Percentiles rank a stretch among this genome's conserved stretches.
Evolutionary conservation across 1,140 invertebrate genomes (phyloP).

Genomic region (Sinella curviseta): DNA sequence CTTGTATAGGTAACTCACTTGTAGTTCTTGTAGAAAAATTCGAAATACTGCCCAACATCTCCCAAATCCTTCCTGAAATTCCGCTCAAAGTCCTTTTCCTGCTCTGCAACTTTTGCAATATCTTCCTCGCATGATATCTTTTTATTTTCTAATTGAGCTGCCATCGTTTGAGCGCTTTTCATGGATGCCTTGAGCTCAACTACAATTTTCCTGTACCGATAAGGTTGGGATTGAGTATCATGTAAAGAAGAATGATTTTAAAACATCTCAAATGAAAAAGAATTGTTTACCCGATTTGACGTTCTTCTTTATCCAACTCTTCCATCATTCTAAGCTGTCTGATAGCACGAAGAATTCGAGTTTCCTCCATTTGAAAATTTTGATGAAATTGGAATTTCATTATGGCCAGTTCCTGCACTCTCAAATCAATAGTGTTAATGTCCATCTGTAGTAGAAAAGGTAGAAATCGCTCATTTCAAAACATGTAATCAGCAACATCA

Average conservation of each 20-base stretch:
- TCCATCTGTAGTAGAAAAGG: neutral
- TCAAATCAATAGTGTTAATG: constrained; percentile 25
- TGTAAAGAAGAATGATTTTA: neutral
- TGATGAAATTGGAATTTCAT: constrained; percentile 37
- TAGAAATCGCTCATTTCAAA: neutral
- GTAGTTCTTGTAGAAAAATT: constrained; percentile 43
- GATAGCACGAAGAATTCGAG: constrained; percentile 34
- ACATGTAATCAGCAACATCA: neutral
- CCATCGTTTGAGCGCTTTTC: constrained; percentile 30
- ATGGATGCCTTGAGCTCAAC: neutral
- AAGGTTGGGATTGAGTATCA: neutral
- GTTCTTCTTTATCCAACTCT: constrained; percentile 33
- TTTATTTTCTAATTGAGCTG: constrained; percentile 41
- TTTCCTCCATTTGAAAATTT: constrained; percentile 42
- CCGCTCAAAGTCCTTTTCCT: constrained; percentile 56
- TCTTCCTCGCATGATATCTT: constrained; percentile 46
- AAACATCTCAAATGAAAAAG: neutral
- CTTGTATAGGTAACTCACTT: constrained; percentile 38
- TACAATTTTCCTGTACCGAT: neutral
- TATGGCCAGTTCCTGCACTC: constrained; percentile 13
- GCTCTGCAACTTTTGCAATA: constrained; percentile 45
- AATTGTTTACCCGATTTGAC: constrained; percentile 27
- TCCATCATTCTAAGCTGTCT: constrained; percentile 32
- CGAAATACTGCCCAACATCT: constrained; percentile 45
- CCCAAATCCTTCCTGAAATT: constrained; percentile 54